Percentiles rank a stretch among this genome's conserved stretches.
phyloP scores from a whole-genome alignment of 30 jellyfish, hydroid and myxozoan species.

The Nemopilema nomurai region DNA sequence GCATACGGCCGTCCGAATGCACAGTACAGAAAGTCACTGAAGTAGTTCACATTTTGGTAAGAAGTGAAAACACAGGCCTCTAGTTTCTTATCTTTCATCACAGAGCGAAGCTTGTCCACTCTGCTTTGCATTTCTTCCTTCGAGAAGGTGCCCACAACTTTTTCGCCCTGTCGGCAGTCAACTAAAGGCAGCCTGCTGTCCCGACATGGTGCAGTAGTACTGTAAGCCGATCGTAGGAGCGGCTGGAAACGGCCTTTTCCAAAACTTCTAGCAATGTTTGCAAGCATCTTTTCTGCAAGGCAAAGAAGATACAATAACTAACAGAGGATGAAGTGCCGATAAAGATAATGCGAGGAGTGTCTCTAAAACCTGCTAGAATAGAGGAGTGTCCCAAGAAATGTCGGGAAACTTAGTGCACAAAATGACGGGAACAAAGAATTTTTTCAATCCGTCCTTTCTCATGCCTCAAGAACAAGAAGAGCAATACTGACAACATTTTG shows the following conservation, averaged over 20 bases:
- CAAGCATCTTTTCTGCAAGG: neutral
- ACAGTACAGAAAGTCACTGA: slow-evolving; percentile 81
- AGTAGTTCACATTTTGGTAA: slow-evolving; percentile 76
- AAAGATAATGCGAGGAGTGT: neutral
- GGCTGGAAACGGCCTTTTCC: neutral
- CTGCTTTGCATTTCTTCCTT: slow-evolving; percentile 75
- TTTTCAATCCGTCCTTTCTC: too few species aligned
- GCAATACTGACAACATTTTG: too few species aligned
- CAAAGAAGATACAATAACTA: too few species aligned
- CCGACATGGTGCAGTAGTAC: neutral
- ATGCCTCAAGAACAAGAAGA: too few species aligned
- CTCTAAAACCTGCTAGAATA: neutral
- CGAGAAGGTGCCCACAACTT: slow-evolving; percentile 66
- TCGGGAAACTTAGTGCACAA: too few species aligned
- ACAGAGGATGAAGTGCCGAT: neutral
- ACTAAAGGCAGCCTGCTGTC: too few species aligned
- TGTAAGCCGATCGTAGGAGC: neutral
- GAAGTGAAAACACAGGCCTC: slow-evolving; percentile 90
- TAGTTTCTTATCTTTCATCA: slow-evolving; percentile 61
- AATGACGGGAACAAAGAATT: too few species aligned
- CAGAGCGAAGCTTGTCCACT: slow-evolving; percentile 58
- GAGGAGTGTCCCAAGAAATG: neutral
- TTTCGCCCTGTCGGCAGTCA: slow-evolving; percentile 83
- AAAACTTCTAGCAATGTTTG: neutral
- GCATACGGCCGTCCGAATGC: slow-evolving; percentile 88